phyloP scores from a whole-genome alignment of 2,113 vertebrate genomes.

The Miniopterus natalensis region DNA sequence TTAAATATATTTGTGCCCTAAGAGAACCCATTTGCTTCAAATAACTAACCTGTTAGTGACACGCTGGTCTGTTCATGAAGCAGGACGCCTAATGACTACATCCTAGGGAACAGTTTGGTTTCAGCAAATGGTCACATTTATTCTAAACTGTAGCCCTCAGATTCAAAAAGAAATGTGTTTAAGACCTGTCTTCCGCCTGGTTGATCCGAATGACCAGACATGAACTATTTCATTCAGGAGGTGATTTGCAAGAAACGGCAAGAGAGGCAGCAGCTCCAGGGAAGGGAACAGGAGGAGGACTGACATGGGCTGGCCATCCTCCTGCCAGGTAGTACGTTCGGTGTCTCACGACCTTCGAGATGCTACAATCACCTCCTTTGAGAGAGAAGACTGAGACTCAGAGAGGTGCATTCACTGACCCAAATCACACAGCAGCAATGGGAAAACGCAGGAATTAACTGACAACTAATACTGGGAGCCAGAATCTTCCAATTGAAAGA shows the following conservation, averaged over 20 bases:
- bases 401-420: background rate
- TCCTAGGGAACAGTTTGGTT: background rate
- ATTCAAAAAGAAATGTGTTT: background rate
- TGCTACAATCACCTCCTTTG: background rate
- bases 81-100: background rate
- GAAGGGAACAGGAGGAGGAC: background rate
- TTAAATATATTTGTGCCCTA: constrained; percentile 27
- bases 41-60: constrained; percentile 2
- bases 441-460: background rate
- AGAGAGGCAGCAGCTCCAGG: background rate
- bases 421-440: background rate
- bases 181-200: background rate
- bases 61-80: background rate
- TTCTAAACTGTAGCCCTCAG: background rate
- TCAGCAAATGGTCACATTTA: constrained; percentile 16
- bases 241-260: background rate
- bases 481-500: background rate
- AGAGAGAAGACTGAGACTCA: background rate
- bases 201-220: background rate
- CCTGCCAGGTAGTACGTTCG: accelerated
- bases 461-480: background rate
- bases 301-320: background rate
- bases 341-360: background rate
- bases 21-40: constrained; percentile 51
- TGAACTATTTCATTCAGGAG: constrained; percentile 35